A percentile compares a stretch with the other conserved stretches of the same genome.
Conservation (phyloP, 2,797 vertebrate species). For the Urocyon cinereoargenteus region DNA sequence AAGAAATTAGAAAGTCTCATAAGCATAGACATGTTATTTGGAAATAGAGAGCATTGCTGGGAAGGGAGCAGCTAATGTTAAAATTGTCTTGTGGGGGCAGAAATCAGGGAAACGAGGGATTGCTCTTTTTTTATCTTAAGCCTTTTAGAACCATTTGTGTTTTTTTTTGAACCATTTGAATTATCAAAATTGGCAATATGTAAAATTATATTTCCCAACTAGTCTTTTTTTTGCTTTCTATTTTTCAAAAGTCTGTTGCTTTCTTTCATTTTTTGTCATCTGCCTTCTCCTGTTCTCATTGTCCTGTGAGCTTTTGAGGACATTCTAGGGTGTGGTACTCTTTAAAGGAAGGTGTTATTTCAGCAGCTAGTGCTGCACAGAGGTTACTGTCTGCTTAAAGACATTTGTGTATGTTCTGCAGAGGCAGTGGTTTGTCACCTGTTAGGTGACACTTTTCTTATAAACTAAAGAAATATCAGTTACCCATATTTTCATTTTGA, state of each 20-base stretch:
- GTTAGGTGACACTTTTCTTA: background rate
- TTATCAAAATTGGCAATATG: background rate
- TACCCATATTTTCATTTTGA: slow-evolving; percentile 5
- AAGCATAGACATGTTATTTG: slow-evolving; percentile 2
- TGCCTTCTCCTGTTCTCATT: background rate
- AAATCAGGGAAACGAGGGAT: background rate
- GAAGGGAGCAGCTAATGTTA: background rate
- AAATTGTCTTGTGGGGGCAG: background rate
- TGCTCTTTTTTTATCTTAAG: background rate
- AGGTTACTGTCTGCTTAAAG: background rate
- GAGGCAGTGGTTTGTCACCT: background rate
- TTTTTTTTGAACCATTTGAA: background rate
- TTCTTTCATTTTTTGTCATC: background rate
- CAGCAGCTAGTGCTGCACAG: background rate
- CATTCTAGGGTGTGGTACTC: background rate
- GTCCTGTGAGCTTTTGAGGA: background rate
- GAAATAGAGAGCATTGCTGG: background rate
- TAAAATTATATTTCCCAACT: slow-evolving; percentile 24
- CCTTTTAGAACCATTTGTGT: background rate
- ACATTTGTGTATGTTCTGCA: background rate
- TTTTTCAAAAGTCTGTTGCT: slow-evolving; percentile 38
- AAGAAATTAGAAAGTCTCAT: background rate
- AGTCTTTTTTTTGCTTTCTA: background rate
- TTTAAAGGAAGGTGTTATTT: background rate
- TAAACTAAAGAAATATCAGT: background rate